Evolutionary conservation across 2,113 vertebrate genomes (phyloP).

Genomic region (Nansenia antarctica): DNA sequence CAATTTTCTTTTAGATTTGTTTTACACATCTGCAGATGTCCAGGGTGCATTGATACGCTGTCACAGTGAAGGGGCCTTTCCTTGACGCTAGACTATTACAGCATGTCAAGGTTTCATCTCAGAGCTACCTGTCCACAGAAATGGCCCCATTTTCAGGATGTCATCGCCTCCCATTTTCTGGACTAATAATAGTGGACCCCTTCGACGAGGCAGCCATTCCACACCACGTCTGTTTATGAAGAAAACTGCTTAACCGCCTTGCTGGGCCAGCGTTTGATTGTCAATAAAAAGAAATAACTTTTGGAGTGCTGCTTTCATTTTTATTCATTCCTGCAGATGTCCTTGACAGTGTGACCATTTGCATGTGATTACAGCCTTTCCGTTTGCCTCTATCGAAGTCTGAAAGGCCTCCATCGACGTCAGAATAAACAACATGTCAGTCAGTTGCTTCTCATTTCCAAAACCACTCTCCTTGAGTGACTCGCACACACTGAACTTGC

Average conservation of each 20-base stretch:
- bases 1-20: slow-evolving; percentile 38
- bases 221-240: slow-evolving; percentile 43
- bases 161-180: slow-evolving; percentile 42
- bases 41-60: slow-evolving; percentile 31
- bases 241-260: slow-evolving; percentile 41
- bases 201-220: slow-evolving; percentile 37
- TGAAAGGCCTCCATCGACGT: slow-evolving; percentile 7
- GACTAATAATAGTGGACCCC: slow-evolving; percentile 42
- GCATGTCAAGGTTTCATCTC: slow-evolving; percentile 59
- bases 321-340: slow-evolving; percentile 46
- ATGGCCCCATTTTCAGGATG: slow-evolving; percentile 50
- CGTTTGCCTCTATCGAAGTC: slow-evolving; percentile 13
- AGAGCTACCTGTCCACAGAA: slow-evolving; percentile 52
- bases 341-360: slow-evolving; percentile 48
- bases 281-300: slow-evolving; percentile 57
- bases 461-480: not conserved
- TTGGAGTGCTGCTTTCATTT: slow-evolving; percentile 49
- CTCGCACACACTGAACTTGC: not conserved
- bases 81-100: slow-evolving; percentile 51
- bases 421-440: not conserved
- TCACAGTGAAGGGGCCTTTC: slow-evolving; percentile 45
- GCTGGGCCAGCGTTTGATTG: slow-evolving; percentile 43
- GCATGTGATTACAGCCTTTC: slow-evolving; percentile 46
- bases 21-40: slow-evolving; percentile 46
- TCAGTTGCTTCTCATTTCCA: slow-evolving; percentile 3